phyloP scores from a whole-genome alignment of 2,797 vertebrate species.

The Setipinna tenuifilis region DNA sequence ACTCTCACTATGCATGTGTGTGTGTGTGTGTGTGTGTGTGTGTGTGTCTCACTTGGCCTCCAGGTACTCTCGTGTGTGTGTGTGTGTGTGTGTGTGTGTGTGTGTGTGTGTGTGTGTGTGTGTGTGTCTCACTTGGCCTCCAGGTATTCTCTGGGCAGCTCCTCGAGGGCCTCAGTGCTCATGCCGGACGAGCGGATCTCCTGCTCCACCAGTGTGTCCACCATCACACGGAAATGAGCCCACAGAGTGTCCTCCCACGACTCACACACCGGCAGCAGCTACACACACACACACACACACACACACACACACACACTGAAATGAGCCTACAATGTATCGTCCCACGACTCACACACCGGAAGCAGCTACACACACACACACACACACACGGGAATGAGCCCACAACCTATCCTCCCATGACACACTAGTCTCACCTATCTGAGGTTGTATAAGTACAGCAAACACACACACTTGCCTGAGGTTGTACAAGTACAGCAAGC shows the following conservation, averaged over 20 bases:
- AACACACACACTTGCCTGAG: too few species aligned
- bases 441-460: too few species aligned
- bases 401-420: too few species aligned
- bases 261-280: slow-evolving; percentile 88
- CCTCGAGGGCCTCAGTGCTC: slow-evolving; percentile 83
- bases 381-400: neutral
- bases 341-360: neutral
- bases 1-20: too few species aligned
- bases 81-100: too few species aligned
- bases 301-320: neutral
- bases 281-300: neutral
- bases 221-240: slow-evolving; percentile 95
- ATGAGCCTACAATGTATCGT: too few species aligned
- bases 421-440: too few species aligned
- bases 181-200: slow-evolving; percentile 88
- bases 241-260: slow-evolving; percentile 96
- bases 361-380: slow-evolving; percentile 37
- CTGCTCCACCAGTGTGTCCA: slow-evolving; percentile 93
- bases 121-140: slow-evolving; percentile 75
- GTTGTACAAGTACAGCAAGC: too few species aligned
- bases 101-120: too few species aligned
- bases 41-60: too few species aligned
- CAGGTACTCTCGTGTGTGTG: too few species aligned
- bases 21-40: too few species aligned
- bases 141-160: slow-evolving; percentile 88